Percentiles rank a stretch among this genome's conserved stretches.
Conservation (phyloP, 2,113 vertebrate species). For the Conger conger region DNA sequence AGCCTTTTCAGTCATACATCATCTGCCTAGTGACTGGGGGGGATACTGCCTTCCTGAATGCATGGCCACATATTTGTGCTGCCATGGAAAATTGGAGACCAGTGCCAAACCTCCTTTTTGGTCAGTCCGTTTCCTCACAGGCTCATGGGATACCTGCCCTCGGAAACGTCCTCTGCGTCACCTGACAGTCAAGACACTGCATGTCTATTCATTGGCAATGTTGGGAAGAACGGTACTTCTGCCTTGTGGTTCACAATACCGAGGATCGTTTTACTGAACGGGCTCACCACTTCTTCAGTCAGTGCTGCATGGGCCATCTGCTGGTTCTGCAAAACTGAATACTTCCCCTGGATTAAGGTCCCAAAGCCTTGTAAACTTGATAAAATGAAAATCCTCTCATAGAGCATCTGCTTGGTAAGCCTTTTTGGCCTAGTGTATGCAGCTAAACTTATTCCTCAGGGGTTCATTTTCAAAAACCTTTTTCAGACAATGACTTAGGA, state of each 20-base stretch:
- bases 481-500: neutral
- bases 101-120: neutral
- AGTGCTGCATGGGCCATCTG: neutral
- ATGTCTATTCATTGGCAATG: neutral
- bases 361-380: neutral
- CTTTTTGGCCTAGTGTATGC: neutral
- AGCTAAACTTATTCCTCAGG: neutral
- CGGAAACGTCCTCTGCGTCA: neutral
- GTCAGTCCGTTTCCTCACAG: too few species aligned
- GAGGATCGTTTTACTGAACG: neutral
- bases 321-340: neutral
- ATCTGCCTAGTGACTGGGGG: neutral
- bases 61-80: neutral
- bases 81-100: neutral
- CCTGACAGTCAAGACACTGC: neutral
- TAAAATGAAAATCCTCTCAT: neutral
- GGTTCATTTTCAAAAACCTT: neutral
- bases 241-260: neutral
- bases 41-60: conserved; percentile 10
- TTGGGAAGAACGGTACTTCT: neutral
- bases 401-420: neutral
- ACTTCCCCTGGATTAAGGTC: neutral
- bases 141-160: neutral
- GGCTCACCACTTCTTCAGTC: neutral
- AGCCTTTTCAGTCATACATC: neutral